Conservation (phyloP, 2,113 vertebrate species). For the Noturus placidus region DNA sequence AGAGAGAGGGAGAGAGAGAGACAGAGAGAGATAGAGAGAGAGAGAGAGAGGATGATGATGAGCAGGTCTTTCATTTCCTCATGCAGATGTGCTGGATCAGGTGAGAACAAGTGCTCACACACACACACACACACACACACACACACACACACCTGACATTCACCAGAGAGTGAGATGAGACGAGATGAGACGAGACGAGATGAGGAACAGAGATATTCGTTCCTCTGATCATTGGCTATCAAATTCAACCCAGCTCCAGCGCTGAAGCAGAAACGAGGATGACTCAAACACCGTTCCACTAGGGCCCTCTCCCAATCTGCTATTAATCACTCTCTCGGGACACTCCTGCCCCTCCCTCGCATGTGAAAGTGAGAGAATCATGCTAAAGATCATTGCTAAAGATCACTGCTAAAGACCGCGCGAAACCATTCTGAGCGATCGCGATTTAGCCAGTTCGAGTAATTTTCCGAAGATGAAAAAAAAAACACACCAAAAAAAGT, state of each 20-base stretch:
- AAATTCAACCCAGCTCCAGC: constrained; percentile 33
- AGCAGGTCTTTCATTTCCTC: constrained; percentile 3
- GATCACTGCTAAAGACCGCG: too few relatives aligned
- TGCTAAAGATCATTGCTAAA: too few relatives aligned
- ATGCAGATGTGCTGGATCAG: constrained; percentile 37
- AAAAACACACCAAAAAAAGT: too few relatives aligned
- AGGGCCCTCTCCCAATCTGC: constrained; percentile 36
- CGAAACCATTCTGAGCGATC: too few relatives aligned
- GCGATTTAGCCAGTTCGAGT: too few relatives aligned
- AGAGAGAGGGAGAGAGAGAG: background rate
- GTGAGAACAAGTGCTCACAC: background rate
- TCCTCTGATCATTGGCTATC: constrained; percentile 28
- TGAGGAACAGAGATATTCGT: constrained; percentile 36
- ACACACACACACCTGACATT: constrained; percentile 12
- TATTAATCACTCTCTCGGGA: constrained; percentile 40
- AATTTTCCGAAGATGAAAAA: too few relatives aligned
- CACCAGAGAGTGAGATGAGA: background rate
- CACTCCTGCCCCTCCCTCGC: constrained; percentile 29
- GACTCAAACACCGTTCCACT: constrained; percentile 28
- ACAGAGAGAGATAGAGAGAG: background rate
- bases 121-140: constrained; percentile 20
- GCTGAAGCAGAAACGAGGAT: constrained; percentile 37
- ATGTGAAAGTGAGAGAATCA: background rate
- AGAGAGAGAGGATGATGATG: background rate
- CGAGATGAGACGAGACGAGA: background rate